phyloP scores from a whole-genome alignment of 2,888 invertebrate genomes.

The Tetrapedia diversipes region DNA sequence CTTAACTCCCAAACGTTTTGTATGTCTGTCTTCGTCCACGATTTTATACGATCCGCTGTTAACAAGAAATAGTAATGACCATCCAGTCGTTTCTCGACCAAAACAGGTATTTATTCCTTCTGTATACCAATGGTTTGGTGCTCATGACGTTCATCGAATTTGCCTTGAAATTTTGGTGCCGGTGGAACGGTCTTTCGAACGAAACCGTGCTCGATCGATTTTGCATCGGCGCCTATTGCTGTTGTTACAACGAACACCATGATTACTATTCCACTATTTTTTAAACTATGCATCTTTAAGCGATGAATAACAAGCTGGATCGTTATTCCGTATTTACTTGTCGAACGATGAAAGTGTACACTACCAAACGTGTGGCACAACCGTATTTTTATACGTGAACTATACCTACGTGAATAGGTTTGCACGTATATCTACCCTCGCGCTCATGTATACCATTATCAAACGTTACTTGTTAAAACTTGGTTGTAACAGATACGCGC shows the following conservation, averaged over 20 bases:
- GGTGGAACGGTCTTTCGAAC: constrained; percentile 62
- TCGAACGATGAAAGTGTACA: not conserved
- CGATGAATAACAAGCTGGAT: not conserved
- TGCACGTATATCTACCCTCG: not conserved
- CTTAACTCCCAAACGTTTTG: constrained; percentile 85
- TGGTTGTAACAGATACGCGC: constrained; percentile 20
- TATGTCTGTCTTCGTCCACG: constrained; percentile 83
- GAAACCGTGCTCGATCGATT: not conserved
- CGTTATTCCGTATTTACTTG: not conserved
- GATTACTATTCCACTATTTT: not conserved
- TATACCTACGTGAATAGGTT: not conserved
- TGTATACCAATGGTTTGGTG: constrained; percentile 68
- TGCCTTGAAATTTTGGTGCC: constrained; percentile 62
- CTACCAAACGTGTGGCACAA: not conserved
- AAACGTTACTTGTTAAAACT: constrained; percentile 21
- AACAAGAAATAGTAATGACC: not conserved
- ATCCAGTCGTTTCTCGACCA: not conserved
- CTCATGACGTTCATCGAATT: constrained; percentile 62
- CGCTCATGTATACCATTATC: constrained; percentile 24
- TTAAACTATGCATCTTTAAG: not conserved
- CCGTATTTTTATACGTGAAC: constrained; percentile 28
- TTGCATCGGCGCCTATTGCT: not conserved
- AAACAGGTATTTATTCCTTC: not conserved
- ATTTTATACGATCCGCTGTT: constrained; percentile 74
- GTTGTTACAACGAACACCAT: not conserved